A percentile compares a stretch with the other conserved stretches of the same genome.
phyloP scores from a whole-genome alignment of 2,888 invertebrate species.

The Clistopyga incitator region DNA sequence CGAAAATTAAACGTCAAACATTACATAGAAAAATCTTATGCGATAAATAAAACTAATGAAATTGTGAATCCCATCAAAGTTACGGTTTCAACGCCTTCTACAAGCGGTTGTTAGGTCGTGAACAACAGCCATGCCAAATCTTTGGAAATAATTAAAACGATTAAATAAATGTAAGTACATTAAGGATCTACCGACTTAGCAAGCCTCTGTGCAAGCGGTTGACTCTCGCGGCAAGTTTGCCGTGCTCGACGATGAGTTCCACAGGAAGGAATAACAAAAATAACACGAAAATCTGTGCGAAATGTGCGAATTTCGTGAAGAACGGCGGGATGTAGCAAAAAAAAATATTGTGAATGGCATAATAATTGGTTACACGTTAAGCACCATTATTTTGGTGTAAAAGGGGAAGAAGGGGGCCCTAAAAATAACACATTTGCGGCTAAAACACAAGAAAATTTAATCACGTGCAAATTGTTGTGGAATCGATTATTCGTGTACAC shows the following conservation, averaged over 20 bases:
- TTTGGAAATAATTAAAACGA: constrained; percentile 1
- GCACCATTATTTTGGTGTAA: constrained; percentile 65
- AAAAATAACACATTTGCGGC: background rate
- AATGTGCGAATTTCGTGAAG: constrained; percentile 65
- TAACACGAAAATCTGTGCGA: constrained; percentile 44
- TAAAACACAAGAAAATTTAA: constrained; percentile 62
- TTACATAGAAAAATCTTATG: background rate
- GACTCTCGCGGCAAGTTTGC: constrained; percentile 13
- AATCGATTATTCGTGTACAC: constrained; percentile 3
- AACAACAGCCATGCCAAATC: constrained; percentile 55
- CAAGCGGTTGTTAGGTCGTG: constrained; percentile 62
- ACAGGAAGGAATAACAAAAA: constrained; percentile 22
- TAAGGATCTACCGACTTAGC: constrained; percentile 18
- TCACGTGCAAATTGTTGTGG: constrained; percentile 38
- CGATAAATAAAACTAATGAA: constrained; percentile 7
- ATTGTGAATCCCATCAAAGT: constrained; percentile 37
- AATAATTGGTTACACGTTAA: constrained; percentile 69
- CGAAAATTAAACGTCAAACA: background rate
- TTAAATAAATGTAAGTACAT: constrained; percentile 1
- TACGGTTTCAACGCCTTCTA: constrained; percentile 55
- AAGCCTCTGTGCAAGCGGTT: constrained; percentile 33
- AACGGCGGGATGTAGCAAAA: constrained; percentile 45
- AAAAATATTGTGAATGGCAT: constrained; percentile 18
- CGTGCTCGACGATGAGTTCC: constrained; percentile 59
- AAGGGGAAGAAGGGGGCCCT: constrained; percentile 55